Evolutionary conservation across 2,113 vertebrate species (phyloP), one percentile per base, ranked within the genome.

Genomic region (Calonectris borealis): DNA sequence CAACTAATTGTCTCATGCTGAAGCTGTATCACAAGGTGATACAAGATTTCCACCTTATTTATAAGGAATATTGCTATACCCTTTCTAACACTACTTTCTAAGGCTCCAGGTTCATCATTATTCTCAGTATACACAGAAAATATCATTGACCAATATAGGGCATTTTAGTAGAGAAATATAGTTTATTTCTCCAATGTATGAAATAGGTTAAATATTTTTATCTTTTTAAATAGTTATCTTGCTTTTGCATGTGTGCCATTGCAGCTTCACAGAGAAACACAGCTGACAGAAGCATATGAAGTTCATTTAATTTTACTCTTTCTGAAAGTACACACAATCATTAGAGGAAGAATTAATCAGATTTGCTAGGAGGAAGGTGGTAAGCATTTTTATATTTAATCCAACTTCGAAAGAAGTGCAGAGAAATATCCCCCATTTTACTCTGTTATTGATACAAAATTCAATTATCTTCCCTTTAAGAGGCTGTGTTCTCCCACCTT

Each of bases 221-320:
- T 81, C 10, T 82, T 60, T 85, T 3, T 24, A 51, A 89, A 66
- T 25, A 75, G 22, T 29, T 54, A 20, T 32, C 25, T 84, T 79
- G 18, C 19, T 87, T 82, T 71, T 84, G 16, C 26, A 52, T 21
- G 20, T 55, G 3, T 84, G 29, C 22, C 15, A 51, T 8, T 87
- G 51, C 29, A 82, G 26, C 13, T 83, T 61, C 7, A 54, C 48
- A 68, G 61, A 83, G 66, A 86, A 78, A 34, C 20, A 48, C 6
- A 83, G 14, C 38, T 77, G 5, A 32, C 34, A 84, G 36, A 78
- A 64, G n/a, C 62, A 19, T 13, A n/a, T 8, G 36, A 93, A 29
- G 4, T 86, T 90, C 88, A 93, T 90, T 96, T 95, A 17, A 87
- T 89, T 82, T 88, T 90, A 88, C 64, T 85, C 16, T 87, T 87